Conservation (phyloP, 2,113 vertebrate species). For the Salvelinus fontinalis region DNA sequence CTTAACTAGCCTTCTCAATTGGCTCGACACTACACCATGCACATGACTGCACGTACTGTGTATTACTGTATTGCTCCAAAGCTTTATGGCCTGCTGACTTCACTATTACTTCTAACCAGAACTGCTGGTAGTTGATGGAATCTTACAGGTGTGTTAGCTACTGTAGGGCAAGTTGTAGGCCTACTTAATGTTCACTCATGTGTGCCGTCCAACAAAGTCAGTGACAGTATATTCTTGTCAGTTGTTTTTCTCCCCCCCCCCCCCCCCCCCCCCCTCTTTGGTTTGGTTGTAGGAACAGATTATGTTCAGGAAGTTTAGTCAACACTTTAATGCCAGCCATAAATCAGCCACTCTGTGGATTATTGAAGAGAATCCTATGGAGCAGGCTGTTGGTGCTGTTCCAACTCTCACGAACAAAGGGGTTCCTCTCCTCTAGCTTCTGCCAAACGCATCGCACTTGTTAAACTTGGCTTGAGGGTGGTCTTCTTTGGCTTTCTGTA, state of each 20-base stretch:
- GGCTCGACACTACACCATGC: conserved; percentile 29
- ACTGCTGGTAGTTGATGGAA: conserved; percentile 10
- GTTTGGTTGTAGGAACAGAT: conserved; percentile 38
- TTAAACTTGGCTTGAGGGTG: conserved; percentile 55
- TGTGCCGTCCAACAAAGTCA: conserved; percentile 9
- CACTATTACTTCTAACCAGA: conserved; percentile 4
- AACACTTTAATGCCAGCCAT: conserved; percentile 64
- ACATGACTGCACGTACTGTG: conserved; percentile 24
- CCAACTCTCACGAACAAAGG: conserved; percentile 63
- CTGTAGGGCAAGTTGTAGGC: background rate
- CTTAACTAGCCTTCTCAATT: conserved; percentile 30
- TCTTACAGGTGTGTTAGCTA: conserved; percentile 11
- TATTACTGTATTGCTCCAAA: conserved; percentile 34
- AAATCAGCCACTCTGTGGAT: conserved; percentile 70
- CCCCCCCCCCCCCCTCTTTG: background rate
- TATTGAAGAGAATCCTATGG: conserved; percentile 61
- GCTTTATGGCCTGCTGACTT: conserved; percentile 32
- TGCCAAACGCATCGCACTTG: conserved; percentile 45
- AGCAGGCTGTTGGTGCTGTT: conserved; percentile 53
- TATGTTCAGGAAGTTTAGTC: conserved; percentile 62
- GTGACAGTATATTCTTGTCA: conserved; percentile 17
- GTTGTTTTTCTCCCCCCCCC: conserved; percentile 19
- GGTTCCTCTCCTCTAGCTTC: conserved; percentile 44
- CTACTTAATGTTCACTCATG: background rate
- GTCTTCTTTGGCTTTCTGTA: conserved; percentile 39